Base-by-base conservation (phyloP, 1,140 invertebrate species). In the Catajapyx aquilonaris region DNA sequence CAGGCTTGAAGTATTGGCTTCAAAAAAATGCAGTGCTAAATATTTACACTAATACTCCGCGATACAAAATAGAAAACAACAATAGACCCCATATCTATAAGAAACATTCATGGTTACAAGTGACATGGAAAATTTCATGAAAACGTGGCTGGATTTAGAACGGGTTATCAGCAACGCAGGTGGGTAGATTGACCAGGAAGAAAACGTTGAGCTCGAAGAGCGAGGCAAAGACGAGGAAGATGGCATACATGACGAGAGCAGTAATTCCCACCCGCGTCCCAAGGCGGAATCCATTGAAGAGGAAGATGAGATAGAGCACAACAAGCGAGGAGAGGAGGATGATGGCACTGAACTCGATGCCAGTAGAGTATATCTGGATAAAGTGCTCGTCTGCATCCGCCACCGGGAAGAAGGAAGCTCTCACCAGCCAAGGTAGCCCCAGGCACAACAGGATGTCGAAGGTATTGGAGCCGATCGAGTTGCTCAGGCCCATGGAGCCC, bases 201-300 rank as follows among this genome's bases (percentile, higher is more conserved):
- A 86, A 83, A 40, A 81, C 72, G 57, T 86, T 85, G 39, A 86
- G 62, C 60, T 87, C 83, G 44, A 85, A 81, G 35, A 86, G 64
- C 37, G 73, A 73, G 31, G 81, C 80, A 42, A 86, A 60, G 34
- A 77, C 61, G 35, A 86, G 60, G 49, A 83, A 87, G 13, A 72
- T 66, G 30, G 66, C 62, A 57, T 87, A 87, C 58, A 84, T 74
- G 39, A 74, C 50, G 21, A 81, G 60, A 51, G 80, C 81, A 32
- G 74, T 68, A 23, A 74, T 57, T 34, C 81, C 83, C 21, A 55
- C 45, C 34, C 43, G 46, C 11, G 46, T 48, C 33, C 54, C 48
- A 28, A 57, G 39, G 34, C 43, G 41, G 43, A 53, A 58, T 19
- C 48, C 47, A 38, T 54, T 55, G 2, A 48, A 5, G 19, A 45